Conservation (phyloP, 2,888 invertebrate species). For the Eupithecia subumbrata region DNA sequence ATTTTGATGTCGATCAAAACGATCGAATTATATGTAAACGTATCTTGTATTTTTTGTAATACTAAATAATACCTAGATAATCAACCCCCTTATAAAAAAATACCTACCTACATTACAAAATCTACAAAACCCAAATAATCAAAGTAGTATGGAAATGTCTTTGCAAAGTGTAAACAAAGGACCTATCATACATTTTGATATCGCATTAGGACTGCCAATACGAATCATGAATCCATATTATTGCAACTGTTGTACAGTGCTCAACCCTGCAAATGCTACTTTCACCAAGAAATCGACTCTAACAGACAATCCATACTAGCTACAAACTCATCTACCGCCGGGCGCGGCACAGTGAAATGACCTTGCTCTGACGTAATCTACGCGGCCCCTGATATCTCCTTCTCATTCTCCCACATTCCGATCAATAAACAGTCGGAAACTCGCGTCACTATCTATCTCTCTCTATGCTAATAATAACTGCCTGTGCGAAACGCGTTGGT, state of each 20-base stretch:
- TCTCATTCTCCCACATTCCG: constrained; percentile 61
- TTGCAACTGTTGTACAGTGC: not conserved
- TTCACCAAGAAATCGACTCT: constrained; percentile 47
- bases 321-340: constrained; percentile 31
- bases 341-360: constrained; percentile 57
- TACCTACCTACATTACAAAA: not conserved
- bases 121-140: not conserved
- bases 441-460: constrained; percentile 51
- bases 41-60: not conserved
- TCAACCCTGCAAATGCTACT: constrained; percentile 46
- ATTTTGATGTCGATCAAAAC: too few relatives aligned
- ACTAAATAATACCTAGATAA: not conserved
- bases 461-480: constrained; percentile 73
- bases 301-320: constrained; percentile 23
- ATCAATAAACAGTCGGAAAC: constrained; percentile 57
- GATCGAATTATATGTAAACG: too few relatives aligned
- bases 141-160: not conserved
- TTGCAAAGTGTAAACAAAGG: not conserved
- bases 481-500: constrained; percentile 42
- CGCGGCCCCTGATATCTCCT: constrained; percentile 53
- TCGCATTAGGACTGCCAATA: not conserved
- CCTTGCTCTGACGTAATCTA: constrained; percentile 71
- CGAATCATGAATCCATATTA: not conserved
- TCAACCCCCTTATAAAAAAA: not conserved
- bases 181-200: not conserved